Evolutionary conservation across 2,888 invertebrate genomes (phyloP), one percentile per base, ranked within the genome.

Genomic region (Chrysomela aeneicollis): DNA sequence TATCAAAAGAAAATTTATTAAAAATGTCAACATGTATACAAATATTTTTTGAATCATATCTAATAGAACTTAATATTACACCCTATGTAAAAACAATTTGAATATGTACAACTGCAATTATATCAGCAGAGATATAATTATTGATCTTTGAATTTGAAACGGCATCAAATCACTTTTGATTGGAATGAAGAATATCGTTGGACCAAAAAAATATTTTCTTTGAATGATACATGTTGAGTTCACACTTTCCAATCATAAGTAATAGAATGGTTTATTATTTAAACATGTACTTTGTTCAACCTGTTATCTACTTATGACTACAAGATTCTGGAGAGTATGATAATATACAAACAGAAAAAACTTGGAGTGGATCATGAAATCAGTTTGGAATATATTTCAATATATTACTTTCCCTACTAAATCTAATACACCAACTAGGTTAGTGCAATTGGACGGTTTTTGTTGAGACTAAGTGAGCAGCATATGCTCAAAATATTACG

Each of bases 361-460:
- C 49, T 35, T 15, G 3, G 18, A 12, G 2, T 62, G 19, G 19
- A 50, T 55, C 37, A 66, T 47, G 26, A 63, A 60, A 60, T 57
- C 52, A 54, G 53, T 37, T 46, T 26, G 26, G 46, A 35, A 42
- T 35, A 60, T 35, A 57, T 59, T 61, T 50, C 57, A 57, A 68
- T 64, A 66, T 67, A 70, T 67, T 72, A 73, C 61, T 72, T 74
- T 72, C 64, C 66, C 72, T 65, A 59, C 66, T 73, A 73, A 71
- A 70, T 70, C 71, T 75, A 73, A 70, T 18, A 72, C 73, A 77
- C 75, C 73, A 76, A 78, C 77, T 72, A 73, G 59, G 76, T 78
- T 76, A 77, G 77, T 76, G 76, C 77, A 68, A 74, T 75, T 81
- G 79, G 80, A 80, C 79, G 79, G 80, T 78, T 78, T 72, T 75